phyloP scores from a whole-genome alignment of 2,113 vertebrate genomes.

The Neopipo cinnamomea region DNA sequence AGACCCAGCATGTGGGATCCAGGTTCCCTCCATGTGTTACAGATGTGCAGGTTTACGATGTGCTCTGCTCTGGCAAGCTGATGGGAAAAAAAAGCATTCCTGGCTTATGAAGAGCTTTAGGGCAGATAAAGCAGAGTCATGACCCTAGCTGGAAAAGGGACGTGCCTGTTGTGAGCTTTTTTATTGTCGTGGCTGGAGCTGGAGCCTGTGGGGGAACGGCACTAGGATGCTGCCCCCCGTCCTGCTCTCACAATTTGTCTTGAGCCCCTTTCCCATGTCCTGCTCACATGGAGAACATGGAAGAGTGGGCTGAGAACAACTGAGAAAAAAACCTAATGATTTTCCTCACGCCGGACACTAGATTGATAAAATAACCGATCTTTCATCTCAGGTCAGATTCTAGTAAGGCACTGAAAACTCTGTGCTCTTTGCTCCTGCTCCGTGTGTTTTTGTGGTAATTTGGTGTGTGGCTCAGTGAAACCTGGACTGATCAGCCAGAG shows the following conservation, averaged over 20 bases:
- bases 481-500: neutral
- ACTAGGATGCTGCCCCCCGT: neutral
- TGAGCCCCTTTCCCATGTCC: neutral
- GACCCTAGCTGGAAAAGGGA: neutral
- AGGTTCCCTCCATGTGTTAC: neutral
- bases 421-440: neutral
- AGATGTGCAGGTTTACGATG: neutral
- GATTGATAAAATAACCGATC: neutral
- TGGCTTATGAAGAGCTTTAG: neutral
- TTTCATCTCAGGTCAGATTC: neutral
- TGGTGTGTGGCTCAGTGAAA: neutral
- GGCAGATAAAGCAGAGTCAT: neutral
- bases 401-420: neutral
- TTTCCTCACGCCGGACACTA: neutral
- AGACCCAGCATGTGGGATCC: neutral
- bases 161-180: accelerated
- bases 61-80: neutral
- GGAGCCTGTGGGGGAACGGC: accelerated
- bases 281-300: neutral
- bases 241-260: neutral
- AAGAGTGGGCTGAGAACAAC: neutral
- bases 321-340: neutral
- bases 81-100: neutral
- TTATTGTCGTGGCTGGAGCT: neutral
- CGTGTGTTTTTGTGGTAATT: neutral